Base-by-base conservation (phyloP, 2,888 invertebrate species). In the Hypomecis atomaria region DNA sequence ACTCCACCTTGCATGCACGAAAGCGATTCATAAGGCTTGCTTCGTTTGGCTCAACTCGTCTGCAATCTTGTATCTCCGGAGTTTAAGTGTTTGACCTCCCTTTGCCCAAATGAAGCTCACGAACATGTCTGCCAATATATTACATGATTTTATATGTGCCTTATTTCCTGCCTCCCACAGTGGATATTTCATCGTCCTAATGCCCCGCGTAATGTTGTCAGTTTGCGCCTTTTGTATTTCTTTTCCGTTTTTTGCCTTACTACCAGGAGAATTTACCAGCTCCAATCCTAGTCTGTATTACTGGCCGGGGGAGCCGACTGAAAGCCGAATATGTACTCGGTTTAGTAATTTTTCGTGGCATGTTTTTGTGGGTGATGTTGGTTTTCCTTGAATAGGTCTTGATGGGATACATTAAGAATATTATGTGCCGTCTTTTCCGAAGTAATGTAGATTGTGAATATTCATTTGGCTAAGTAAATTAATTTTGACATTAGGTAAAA, bases 41-140 rank as follows among this genome's bases (percentile, higher is more conserved):
- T 89, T 88, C 87, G 86, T 88, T 88, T 88, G 87, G 86, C 77
- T 83, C 84, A 84, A 88, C 87, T 88, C 85, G 84, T 84, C 84
- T 87, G 87, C 87, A 88, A 88, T 89, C 88, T 89, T 87, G 88
- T 89, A 89, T 88, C 88, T 88, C 86, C 86, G 82, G 83, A 85
- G 84, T 88, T 87, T 88, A 89, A 89, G 88, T 89, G 89, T 89
- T 88, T 89, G 87, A 86, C 87, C 87, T 87, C 85, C 85, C 88
- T 87, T 86, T 84, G 86, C 87, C 88, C 86, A 88, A 89, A 89
- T 88, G 88, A 88, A 88, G 84, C 87, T 85, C 84, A 83, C 85
- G 84, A 84, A 86, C 82, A 80, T 78, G 78, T 78, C 81, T 82
- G 78, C 86, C 78, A 83, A 78, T 72, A 75, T 80, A 78, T 73